phyloP scores from a whole-genome alignment of 2,888 invertebrate genomes.

The Geophilus truncorum region DNA sequence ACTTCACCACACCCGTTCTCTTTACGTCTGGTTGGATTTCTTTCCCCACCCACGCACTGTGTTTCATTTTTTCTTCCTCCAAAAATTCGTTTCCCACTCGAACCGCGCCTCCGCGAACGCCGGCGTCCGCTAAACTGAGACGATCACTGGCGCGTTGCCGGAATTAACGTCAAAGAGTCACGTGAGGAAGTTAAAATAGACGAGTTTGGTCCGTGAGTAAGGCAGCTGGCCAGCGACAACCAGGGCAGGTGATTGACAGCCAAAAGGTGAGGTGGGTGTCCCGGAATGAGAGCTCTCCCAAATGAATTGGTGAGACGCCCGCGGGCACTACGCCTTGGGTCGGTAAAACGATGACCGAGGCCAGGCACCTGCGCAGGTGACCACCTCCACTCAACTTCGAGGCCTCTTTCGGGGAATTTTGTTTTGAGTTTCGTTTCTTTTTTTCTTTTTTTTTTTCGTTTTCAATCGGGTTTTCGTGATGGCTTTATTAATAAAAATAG shows the following conservation, averaged over 20 bases:
- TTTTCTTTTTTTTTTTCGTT: background rate
- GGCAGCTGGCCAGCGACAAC: constrained; percentile 7
- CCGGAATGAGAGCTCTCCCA: constrained; percentile 9
- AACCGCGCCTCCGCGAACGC: background rate
- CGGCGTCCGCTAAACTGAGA: background rate
- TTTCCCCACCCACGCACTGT: background rate
- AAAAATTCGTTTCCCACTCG: too few species aligned
- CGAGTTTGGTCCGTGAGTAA: background rate
- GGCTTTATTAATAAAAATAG: background rate
- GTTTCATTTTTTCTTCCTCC: too few species aligned
- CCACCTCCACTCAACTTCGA: background rate
- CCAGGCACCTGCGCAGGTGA: constrained; percentile 8
- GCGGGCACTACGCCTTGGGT: background rate
- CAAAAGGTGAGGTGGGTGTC: constrained; percentile 7
- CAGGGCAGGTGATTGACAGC: background rate
- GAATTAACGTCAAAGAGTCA: background rate
- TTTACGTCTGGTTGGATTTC: background rate
- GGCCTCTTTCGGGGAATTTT: background rate
- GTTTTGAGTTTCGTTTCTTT: background rate
- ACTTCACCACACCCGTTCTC: background rate
- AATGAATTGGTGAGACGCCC: constrained; percentile 9
- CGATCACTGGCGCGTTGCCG: background rate
- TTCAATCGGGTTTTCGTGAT: background rate
- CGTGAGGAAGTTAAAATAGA: background rate
- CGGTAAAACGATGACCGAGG: constrained; percentile 14